Evolutionary conservation across 1,140 invertebrate species (phyloP), one percentile per base, ranked within the genome.

Genomic region (Papilio polyxenes): DNA sequence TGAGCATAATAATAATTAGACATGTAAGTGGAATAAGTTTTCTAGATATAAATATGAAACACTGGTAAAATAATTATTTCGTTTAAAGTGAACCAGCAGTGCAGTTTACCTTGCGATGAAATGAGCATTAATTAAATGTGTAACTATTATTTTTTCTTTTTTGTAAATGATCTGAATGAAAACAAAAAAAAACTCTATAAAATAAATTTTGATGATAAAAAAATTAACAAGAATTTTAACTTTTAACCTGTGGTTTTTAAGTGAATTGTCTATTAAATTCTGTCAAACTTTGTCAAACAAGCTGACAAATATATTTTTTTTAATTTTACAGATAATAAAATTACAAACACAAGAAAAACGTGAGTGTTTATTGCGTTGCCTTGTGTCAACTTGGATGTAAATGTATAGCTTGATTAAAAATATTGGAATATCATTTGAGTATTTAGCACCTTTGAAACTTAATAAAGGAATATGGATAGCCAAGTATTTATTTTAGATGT

Each of bases 231-330:
- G n/a, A n/a, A n/a, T n/a, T n/a, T n/a, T n/a, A 59, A 20, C 7
- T 20, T 20, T 20, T 59, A 59, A 20, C 8, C 56, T 59, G 56
- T 20, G n/a, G n/a, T 20, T 9, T 20, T 59, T n/a, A 17, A 6
- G 8, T 10, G n/a, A 9, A 20, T 59, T 59, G 56, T 59, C 56
- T 59, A 20, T 59, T 20, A 59, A 51, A 59, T n/a, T 59, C 56
- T 59, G 56, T 20, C 56, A 56, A 56, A 56, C 15, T 4, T 0
- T 56, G 53, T 56, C 53, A 59, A 59, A 59, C 56, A 59, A 17
- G 6, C 17, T 59, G 56, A n/a, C 56, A 59, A 59, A 59, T 59
- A 97, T 59, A n/a, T 59, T 59, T 59, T 59, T 53, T 17, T 17
- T 53, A 17, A 17, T 17, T 53, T 17, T 6, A 65, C 9, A 65